Base-by-base conservation (phyloP, 2,888 invertebrate genomes). In the Dynastes hyllus region DNA sequence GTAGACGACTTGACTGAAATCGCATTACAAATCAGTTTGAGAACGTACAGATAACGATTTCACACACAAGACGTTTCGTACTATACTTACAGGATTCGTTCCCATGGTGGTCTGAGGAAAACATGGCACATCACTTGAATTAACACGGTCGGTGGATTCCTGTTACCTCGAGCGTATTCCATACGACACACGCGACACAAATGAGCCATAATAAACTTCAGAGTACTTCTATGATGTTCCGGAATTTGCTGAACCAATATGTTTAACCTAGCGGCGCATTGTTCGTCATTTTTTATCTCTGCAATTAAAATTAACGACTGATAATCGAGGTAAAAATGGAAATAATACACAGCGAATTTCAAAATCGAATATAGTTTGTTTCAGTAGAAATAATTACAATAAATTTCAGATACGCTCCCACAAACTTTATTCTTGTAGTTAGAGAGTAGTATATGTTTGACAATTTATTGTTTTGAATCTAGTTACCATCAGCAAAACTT, bases 71-170 rank as follows among this genome's bases (percentile, higher is more conserved):
- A 11, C 27, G 22, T 13, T 51, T 58, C 0, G 32, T 13, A 11
- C 8, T 11, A 32, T 80, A 90, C 92, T 92, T 90, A 94, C 94
- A 94, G 92, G 82, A 95, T 94, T 84, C 92, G 90, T 86, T 94
- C 94, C 95, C 94, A 95, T 5, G 94, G 94, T 27, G 95, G 95
- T 80, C 95, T 90, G 63, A 95, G 89, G 73, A 95, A 90, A 83
- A 95, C 93, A 86, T 94, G 93, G 88, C 94, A 94, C 85, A 95
- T 91, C 66, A 93, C 93, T 89, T 94, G 94, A 70, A 94, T 90
- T 75, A 95, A 91, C 80, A 92, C 90, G 22, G 92, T 92, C 5
- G 93, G 93, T 4, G 93, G 93, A 84, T 93, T 93, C 69, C 91
- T 91, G 83, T 91, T 91, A 27, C 93, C 93, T 78, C 93, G 90